Conservation (phyloP, 2,797 vertebrate genomes). For the Pseudochromis fuscus region DNA sequence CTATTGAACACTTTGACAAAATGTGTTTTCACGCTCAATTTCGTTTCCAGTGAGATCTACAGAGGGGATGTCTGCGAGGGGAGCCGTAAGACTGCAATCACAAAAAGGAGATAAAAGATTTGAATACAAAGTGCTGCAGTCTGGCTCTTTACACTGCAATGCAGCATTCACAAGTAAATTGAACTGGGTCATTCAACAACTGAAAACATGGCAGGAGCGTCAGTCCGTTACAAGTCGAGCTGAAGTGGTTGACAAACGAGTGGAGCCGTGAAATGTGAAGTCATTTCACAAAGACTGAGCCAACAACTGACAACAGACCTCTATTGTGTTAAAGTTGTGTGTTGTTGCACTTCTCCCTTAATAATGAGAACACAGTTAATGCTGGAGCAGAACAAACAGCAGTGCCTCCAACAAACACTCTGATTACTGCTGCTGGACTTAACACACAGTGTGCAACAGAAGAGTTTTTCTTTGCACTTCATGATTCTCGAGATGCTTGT, state of each 20-base stretch:
- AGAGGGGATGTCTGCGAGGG: slow-evolving; percentile 16
- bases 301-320: slow-evolving; percentile 2
- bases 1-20: slow-evolving; percentile 35
- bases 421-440: slow-evolving; percentile 1
- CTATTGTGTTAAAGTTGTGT: not conserved
- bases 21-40: slow-evolving; percentile 27
- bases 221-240: slow-evolving; percentile 31
- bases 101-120: slow-evolving; percentile 45
- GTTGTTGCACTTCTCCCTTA: not conserved
- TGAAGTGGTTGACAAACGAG: slow-evolving; percentile 25
- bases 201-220: slow-evolving; percentile 48
- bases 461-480: not conserved
- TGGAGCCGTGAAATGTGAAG: slow-evolving; percentile 37
- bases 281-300: slow-evolving; percentile 23
- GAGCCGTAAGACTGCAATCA: slow-evolving; percentile 28
- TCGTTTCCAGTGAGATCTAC: slow-evolving; percentile 30
- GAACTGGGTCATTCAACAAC: slow-evolving; percentile 56
- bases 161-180: slow-evolving; percentile 55
- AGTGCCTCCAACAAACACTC: not conserved
- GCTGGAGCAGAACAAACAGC: slow-evolving; percentile 1
- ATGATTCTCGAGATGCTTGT: not conserved
- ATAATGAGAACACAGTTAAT: slow-evolving; percentile 4
- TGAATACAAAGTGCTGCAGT: slow-evolving; percentile 56
- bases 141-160: slow-evolving; percentile 51
- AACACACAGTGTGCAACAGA: not conserved